Evolutionary conservation across 1,140 invertebrate species (phyloP), one percentile per base, ranked within the genome.

Genomic region (Trichoplusia ni): DNA sequence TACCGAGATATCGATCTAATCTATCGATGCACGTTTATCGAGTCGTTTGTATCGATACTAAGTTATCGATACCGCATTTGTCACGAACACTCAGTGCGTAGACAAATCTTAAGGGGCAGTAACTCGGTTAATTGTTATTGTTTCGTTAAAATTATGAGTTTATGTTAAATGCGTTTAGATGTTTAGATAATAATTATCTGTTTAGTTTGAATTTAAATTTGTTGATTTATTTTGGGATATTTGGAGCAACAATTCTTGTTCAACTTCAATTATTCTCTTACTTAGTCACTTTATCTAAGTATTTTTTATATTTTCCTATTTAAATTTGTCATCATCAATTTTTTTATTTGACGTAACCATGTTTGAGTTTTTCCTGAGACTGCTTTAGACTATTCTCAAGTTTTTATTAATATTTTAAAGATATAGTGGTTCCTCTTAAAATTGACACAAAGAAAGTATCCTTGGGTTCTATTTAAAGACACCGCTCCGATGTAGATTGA

Each of bases 11-110:
- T 80, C 75, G 81, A 84, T 86, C 81, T 84, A 79, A 84, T 83
- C 79, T 78, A 77, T 84, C 79, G 77, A 76, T 81, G 69, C 79
- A 78, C 71, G 75, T 78, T 84, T 81, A 81, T 84, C 82, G 76
- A 83, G 69, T 65, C 66, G 70, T 79, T 77, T 79, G 79, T 81
- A 82, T 84, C 75, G 79, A 82, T 82, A 75, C 70, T 61, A 18
- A 40, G 61, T 79, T 86, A 86, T 82, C 84, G 77, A 81, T 84
- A 66, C 58, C 38, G 72, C 73, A 82, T 86, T 84, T 87, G 77
- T 85, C 82, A 83, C 81, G 82, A 83, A 71, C 64, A 69, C 63
- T 73, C 69, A 35, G 21, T 54, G 29, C 14, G 31, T n/a, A 8
- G 46, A 53, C 47, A 42, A 40, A 40, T 62, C 56, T 27, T 53